These are phyloP conservation scores for Perizoma affinitatum DNA, from an alignment of 2,888 invertebrate species.

Conservation along the genomic window DNA sequence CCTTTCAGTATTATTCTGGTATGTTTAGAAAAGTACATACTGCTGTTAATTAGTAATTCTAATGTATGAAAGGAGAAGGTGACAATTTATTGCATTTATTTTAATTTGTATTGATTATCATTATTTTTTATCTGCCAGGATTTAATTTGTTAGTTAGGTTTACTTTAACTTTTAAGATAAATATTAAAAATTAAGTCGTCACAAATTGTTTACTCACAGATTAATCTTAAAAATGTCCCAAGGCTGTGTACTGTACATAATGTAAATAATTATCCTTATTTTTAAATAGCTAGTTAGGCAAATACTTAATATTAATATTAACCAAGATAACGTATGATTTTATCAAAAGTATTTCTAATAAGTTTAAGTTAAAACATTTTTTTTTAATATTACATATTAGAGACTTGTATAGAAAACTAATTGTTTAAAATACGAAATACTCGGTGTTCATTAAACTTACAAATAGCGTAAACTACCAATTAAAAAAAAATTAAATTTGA, in stretches of 20 bases:
- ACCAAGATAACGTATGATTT: conserved; percentile 27
- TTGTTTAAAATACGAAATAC: conserved; percentile 9
- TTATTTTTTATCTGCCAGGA: neutral
- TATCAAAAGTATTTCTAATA: conserved; percentile 26
- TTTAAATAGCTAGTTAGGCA: conserved; percentile 23
- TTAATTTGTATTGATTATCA: neutral
- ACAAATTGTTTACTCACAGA: conserved; percentile 52
- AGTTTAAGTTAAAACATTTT: neutral
- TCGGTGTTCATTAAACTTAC: conserved; percentile 11
- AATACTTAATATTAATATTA: neutral
- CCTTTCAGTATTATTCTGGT: conserved; percentile 7
- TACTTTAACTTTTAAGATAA: neutral
- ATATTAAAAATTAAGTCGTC: conserved; percentile 54
- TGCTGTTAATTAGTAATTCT: neutral
- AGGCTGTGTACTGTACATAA: conserved; percentile 77
- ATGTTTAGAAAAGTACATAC: conserved; percentile 6
- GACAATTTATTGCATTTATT: conserved; percentile 38
- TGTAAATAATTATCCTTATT: conserved; percentile 65
- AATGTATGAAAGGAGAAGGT: conserved; percentile 15
- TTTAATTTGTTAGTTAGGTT: neutral
- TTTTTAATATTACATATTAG: neutral
- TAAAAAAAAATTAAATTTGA: too few relatives aligned
- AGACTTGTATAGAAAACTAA: neutral
- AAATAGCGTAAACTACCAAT: too few relatives aligned
- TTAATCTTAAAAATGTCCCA: conserved; percentile 65